phyloP scores from a whole-genome alignment of 2,888 invertebrate genomes.

The Parnassius orleans region DNA sequence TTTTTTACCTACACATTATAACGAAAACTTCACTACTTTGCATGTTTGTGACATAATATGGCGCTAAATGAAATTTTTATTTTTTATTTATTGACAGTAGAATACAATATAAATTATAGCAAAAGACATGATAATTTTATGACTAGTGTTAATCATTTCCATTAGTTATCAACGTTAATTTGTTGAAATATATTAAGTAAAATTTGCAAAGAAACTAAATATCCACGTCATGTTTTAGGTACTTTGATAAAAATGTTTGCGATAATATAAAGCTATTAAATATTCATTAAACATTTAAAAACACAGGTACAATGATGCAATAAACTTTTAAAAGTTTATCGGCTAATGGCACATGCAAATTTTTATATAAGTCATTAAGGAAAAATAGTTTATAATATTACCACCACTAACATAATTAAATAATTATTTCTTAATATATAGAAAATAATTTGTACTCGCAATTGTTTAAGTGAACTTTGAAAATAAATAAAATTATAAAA shows the following conservation, averaged over 20 bases:
- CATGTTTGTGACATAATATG: no score
- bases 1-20: no score
- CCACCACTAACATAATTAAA: no score
- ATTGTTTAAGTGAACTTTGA: neutral
- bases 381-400: no score
- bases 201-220: slow-evolving; percentile 2
- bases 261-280: neutral
- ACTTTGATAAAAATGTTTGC: slow-evolving; percentile 6
- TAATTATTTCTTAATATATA: neutral
- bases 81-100: no score
- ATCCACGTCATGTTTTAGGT: slow-evolving; percentile 19
- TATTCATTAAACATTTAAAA: neutral
- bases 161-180: neutral
- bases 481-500: slow-evolving; percentile 5
- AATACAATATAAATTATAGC: slow-evolving; percentile 7
- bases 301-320: slow-evolving; percentile 1
- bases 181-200: neutral
- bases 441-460: slow-evolving; percentile 19
- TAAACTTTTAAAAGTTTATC: slow-evolving; percentile 20
- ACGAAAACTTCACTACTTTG: no score
- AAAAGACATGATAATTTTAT: slow-evolving; percentile 11
- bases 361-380: neutral
- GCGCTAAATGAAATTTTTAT: no score
- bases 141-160: slow-evolving; percentile 25
- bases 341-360: slow-evolving; percentile 18